Conservation (phyloP, 1,140 invertebrate genomes). For the Ceratina australensis region DNA sequence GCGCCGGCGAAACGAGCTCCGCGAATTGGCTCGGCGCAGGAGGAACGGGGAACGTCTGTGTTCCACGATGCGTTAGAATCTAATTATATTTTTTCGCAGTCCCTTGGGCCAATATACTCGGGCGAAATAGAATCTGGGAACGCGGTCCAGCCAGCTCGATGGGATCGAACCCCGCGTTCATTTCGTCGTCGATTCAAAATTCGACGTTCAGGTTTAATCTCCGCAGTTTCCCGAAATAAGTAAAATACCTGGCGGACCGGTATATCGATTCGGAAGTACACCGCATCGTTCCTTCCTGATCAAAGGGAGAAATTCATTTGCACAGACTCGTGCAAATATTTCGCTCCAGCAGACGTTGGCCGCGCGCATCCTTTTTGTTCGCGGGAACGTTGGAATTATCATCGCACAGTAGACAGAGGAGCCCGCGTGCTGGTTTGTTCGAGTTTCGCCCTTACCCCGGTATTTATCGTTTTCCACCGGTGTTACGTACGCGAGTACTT, state of each 20-base stretch:
- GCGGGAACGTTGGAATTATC: no score
- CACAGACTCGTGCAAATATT: no score
- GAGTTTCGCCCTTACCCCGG: not conserved
- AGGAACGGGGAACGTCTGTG: not conserved
- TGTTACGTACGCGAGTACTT: not conserved
- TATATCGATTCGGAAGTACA: no score
- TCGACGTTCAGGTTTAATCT: no score
- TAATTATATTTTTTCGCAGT: conserved; percentile 1
- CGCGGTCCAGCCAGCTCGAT: no score
- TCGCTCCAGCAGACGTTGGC: no score
- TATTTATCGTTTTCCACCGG: conserved; percentile 6
- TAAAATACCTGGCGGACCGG: no score
- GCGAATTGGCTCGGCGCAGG: not conserved
- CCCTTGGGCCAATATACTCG: not conserved
- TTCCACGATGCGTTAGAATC: not conserved
- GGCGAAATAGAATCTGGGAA: not conserved
- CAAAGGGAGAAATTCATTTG: no score
- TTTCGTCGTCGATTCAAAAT: no score
- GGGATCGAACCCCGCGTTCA: not conserved
- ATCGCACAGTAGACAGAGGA: not conserved
- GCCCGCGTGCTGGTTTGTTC: not conserved
- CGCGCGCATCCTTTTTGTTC: not conserved
- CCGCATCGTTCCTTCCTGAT: no score
- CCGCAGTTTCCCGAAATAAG: no score
- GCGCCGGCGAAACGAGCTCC: not conserved